These are phyloP conservation scores for Podarcis lilfordi DNA, from an alignment of 2,797 vertebrate species.

Conservation along the genomic window DNA sequence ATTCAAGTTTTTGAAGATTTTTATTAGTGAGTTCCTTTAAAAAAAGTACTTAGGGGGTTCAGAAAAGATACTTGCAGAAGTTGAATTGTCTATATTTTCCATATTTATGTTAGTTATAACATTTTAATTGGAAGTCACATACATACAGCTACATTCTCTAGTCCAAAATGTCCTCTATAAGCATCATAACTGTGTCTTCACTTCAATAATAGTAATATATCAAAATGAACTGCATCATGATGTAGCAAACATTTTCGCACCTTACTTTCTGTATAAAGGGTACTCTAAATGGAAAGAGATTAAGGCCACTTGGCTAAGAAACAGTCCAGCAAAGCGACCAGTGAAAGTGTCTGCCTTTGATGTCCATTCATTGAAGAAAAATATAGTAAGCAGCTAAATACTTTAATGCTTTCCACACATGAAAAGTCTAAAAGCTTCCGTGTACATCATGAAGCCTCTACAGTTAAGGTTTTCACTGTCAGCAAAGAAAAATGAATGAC, in stretches of 20 bases:
- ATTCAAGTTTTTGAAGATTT: slow-evolving; percentile 24
- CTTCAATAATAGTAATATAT: slow-evolving; percentile 24
- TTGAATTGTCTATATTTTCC: not conserved
- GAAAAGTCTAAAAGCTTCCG: slow-evolving; percentile 54
- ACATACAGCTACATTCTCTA: not conserved
- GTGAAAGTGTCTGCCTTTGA: slow-evolving; percentile 63
- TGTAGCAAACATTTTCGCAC: slow-evolving; percentile 34
- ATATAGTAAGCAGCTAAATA: slow-evolving; percentile 62
- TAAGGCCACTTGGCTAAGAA: slow-evolving; percentile 36
- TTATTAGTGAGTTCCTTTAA: slow-evolving; percentile 30
- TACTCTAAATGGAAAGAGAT: slow-evolving; percentile 47
- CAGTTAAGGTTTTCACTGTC: slow-evolving; percentile 62
- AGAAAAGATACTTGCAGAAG: not conserved
- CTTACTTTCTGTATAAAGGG: slow-evolving; percentile 25
- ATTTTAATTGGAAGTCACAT: not conserved
- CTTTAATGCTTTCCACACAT: slow-evolving; percentile 64
- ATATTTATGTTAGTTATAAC: accelerated
- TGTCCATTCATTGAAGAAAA: slow-evolving; percentile 63
- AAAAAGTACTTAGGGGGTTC: not conserved
- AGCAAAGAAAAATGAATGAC: slow-evolving; percentile 74
- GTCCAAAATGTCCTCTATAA: not conserved
- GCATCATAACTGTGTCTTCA: not conserved
- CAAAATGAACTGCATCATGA: slow-evolving; percentile 24
- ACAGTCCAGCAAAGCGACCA: slow-evolving; percentile 40
- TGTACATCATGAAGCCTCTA: slow-evolving; percentile 51